These are phyloP conservation scores for Dolomedes plantarius DNA, from an alignment of 2,888 invertebrate genomes.

Conservation along the genomic window DNA sequence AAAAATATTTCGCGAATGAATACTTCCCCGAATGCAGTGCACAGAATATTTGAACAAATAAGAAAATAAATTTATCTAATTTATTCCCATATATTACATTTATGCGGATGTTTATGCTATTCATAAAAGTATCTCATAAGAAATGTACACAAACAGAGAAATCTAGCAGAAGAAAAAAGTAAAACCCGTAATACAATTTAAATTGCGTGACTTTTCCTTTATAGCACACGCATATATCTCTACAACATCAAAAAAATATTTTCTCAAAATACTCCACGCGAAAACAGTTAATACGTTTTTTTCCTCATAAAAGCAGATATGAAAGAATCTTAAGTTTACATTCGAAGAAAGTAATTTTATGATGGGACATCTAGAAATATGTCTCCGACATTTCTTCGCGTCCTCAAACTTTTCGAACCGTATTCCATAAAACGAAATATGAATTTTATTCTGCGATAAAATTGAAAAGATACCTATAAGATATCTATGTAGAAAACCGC, in stretches of 20 bases:
- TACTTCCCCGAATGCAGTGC: too few relatives aligned
- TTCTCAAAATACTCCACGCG: not conserved
- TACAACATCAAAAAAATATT: too few relatives aligned
- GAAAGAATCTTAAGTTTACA: not conserved
- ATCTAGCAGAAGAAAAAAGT: too few relatives aligned
- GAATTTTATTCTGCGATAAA: not conserved
- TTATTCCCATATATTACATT: too few relatives aligned
- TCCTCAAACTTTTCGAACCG: not conserved
- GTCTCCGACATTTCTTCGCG: not conserved
- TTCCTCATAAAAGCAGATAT: not conserved
- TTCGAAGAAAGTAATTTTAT: not conserved
- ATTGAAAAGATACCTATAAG: not conserved
- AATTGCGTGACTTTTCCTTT: not conserved
- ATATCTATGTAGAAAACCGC: not conserved
- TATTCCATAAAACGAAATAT: constrained; percentile 10
- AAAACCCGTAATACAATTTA: not conserved
- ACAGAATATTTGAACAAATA: too few relatives aligned
- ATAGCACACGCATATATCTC: too few relatives aligned
- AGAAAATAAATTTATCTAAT: too few relatives aligned
- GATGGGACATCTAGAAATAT: not conserved
- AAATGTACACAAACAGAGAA: too few relatives aligned
- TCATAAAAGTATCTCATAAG: too few relatives aligned
- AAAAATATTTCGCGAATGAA: too few relatives aligned
- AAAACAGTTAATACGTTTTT: not conserved
- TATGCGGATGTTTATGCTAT: too few relatives aligned